These are phyloP conservation scores for Apeira syringaria DNA, from an alignment of 2,888 invertebrate genomes.

Conservation along the genomic window DNA sequence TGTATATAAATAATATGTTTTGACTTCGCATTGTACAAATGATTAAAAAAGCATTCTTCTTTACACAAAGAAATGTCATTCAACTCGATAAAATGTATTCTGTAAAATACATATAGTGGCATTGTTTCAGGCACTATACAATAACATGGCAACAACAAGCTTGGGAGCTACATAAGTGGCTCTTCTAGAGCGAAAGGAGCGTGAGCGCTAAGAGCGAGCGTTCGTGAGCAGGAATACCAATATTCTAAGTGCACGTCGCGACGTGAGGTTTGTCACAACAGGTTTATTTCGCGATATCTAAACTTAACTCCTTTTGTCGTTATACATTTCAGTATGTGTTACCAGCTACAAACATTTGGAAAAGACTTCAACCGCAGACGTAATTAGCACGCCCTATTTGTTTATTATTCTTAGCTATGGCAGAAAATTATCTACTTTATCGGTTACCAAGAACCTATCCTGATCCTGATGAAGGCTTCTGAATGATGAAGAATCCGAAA, in stretches of 20 bases:
- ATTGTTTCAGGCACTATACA: constrained; percentile 22
- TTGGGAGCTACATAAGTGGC: constrained; percentile 34
- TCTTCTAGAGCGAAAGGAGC: constrained; percentile 26
- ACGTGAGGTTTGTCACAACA: constrained; percentile 27
- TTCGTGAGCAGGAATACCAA: constrained; percentile 49
- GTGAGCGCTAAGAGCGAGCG: constrained; percentile 16
- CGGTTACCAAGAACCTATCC: too few relatives aligned
- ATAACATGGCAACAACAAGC: constrained; percentile 37
- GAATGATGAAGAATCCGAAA: too few relatives aligned
- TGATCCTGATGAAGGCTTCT: too few relatives aligned
- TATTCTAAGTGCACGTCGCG: constrained; percentile 51
- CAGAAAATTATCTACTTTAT: too few relatives aligned
- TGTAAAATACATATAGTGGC: constrained; percentile 12
- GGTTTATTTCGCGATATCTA: constrained; percentile 23
- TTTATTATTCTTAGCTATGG: too few relatives aligned
- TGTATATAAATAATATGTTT: too few relatives aligned
- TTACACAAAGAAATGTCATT: constrained; percentile 5
- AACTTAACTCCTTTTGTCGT: constrained; percentile 2
- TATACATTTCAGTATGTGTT: neutral
- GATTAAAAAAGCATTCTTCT: too few relatives aligned
- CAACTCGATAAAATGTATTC: constrained; percentile 9
- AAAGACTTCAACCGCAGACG: too few relatives aligned
- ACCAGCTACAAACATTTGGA: too few relatives aligned
- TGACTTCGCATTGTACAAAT: too few relatives aligned
- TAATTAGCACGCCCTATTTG: too few relatives aligned